A percentile compares a stretch with the other conserved stretches of the same genome.
Conservation (phyloP, 2,888 invertebrate species). For the Chromoteleia sp. region DNA sequence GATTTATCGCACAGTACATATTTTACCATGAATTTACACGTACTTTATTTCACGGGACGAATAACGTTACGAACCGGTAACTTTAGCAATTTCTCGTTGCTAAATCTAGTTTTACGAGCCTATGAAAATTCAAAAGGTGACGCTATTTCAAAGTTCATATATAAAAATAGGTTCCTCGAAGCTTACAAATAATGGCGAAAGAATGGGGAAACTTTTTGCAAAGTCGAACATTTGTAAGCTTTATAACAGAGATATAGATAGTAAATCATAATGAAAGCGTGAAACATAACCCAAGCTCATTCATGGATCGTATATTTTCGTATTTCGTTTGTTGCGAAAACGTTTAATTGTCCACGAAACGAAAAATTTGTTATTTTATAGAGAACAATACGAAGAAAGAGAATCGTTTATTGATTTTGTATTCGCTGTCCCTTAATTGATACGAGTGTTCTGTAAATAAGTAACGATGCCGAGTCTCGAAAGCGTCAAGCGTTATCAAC, state of each 20-base stretch:
- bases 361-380: background rate
- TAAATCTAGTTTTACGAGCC: constrained; percentile 32
- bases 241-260: constrained; percentile 19
- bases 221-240: constrained; percentile 39
- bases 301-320: constrained; percentile 29
- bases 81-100: constrained; percentile 40
- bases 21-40: no score
- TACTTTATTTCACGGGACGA: no score
- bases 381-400: no score
- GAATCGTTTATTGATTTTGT: background rate
- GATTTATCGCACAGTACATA: no score
- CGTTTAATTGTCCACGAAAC: background rate
- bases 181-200: constrained; percentile 21
- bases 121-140: constrained; percentile 3
- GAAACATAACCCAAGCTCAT: constrained; percentile 26
- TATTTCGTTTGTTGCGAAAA: constrained; percentile 20
- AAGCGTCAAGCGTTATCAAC: background rate
- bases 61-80: constrained; percentile 10
- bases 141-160: constrained; percentile 17
- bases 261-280: background rate
- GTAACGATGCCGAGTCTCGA: background rate
- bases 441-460: constrained; percentile 38
- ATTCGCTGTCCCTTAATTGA: background rate
- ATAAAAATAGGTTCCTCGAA: constrained; percentile 41
- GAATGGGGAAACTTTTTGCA: constrained; percentile 19